These are phyloP conservation scores for Mactra quadrangularis DNA, from an alignment of 1,140 invertebrate genomes.

Conservation along the genomic window DNA sequence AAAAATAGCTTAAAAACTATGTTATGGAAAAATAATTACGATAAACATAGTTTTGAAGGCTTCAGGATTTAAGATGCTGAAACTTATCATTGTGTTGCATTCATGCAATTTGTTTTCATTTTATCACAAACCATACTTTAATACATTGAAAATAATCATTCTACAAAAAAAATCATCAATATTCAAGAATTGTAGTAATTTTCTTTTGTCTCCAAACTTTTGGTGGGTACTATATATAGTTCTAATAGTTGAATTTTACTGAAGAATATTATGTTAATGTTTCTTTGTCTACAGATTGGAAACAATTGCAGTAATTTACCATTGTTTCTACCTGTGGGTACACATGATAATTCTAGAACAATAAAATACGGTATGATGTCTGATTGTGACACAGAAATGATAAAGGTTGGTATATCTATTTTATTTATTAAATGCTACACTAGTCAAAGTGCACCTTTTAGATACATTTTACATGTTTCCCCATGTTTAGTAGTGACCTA, in stretches of 20 bases:
- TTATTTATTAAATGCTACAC: not conserved
- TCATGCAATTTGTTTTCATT: too few relatives aligned
- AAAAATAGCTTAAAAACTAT: too few relatives aligned
- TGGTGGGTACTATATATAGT: not conserved
- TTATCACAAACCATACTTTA: too few relatives aligned
- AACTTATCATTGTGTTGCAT: too few relatives aligned
- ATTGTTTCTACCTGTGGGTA: conserved; percentile 31
- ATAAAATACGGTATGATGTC: conserved; percentile 22
- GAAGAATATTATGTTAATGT: not conserved
- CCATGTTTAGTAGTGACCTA: not conserved
- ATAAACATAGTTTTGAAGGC: too few relatives aligned
- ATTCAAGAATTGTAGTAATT: not conserved
- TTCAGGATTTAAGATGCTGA: too few relatives aligned
- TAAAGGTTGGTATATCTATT: too few relatives aligned
- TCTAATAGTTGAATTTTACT: not conserved
- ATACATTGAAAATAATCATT: not conserved
- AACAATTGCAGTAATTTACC: conserved; percentile 37
- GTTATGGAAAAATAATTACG: too few relatives aligned
- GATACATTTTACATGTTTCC: not conserved
- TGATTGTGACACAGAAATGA: conserved; percentile 4
- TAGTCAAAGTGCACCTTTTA: not conserved
- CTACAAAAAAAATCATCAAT: not conserved
- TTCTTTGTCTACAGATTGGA: conserved; percentile 1
- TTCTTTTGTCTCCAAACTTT: not conserved
- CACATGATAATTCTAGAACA: not conserved